These are phyloP conservation scores for Ormyrus thymus DNA, from an alignment of 2,888 invertebrate genomes.

Conservation along the genomic window DNA sequence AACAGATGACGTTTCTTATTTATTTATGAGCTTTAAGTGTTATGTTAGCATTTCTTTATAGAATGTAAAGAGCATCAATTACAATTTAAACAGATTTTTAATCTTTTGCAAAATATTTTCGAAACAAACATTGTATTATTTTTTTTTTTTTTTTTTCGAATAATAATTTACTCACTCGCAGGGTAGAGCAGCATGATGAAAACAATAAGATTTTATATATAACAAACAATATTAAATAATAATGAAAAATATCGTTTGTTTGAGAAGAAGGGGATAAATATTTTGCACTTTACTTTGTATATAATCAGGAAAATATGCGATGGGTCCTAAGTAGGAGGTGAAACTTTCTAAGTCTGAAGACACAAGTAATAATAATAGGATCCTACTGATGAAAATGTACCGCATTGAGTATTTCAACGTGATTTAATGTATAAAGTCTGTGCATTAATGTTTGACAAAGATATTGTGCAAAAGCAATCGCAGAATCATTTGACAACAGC, in stretches of 20 bases:
- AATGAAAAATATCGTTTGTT: slow-evolving; percentile 35
- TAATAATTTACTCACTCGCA: slow-evolving; percentile 25
- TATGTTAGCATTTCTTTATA: slow-evolving; percentile 38
- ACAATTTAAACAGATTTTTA: slow-evolving; percentile 6
- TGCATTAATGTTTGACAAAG: slow-evolving; percentile 35
- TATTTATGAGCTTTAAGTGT: slow-evolving; percentile 3
- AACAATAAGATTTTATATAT: slow-evolving; percentile 53
- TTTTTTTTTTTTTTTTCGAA: slow-evolving; percentile 15
- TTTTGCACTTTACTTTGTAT: slow-evolving; percentile 55
- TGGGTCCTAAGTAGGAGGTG: slow-evolving; percentile 35
- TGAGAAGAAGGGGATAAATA: slow-evolving; percentile 22
- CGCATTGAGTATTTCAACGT: slow-evolving; percentile 24
- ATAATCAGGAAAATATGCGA: slow-evolving; percentile 46
- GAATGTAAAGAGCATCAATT: slow-evolving; percentile 1
- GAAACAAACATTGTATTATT: too few species aligned
- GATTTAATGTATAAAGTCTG: slow-evolving; percentile 42
- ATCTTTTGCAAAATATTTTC: slow-evolving; percentile 15
- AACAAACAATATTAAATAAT: slow-evolving; percentile 36
- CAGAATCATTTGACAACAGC: slow-evolving; percentile 40
- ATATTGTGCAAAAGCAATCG: slow-evolving; percentile 17
- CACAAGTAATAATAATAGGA: slow-evolving; percentile 29
- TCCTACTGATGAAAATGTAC: slow-evolving; percentile 14
- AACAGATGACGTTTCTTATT: slow-evolving; percentile 2
- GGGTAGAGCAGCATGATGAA: slow-evolving; percentile 34
- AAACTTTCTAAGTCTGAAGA: slow-evolving; percentile 42